A percentile compares a stretch with the other conserved stretches of the same genome.
These are phyloP conservation scores for Platichthys flesus DNA, from an alignment of 2,113 vertebrate species.

Conservation along the genomic window DNA sequence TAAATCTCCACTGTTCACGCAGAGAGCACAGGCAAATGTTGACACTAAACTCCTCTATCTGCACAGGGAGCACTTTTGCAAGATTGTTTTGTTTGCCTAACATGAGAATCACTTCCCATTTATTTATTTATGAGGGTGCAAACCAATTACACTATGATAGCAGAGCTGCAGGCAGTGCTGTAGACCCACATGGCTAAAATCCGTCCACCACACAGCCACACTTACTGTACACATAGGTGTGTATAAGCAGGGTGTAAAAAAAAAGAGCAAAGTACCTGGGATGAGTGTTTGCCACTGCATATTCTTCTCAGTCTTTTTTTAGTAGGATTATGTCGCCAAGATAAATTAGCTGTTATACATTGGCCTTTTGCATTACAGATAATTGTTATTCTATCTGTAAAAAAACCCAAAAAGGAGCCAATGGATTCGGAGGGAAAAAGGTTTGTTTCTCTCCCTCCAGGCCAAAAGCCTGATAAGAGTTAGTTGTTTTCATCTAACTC, in stretches of 20 bases:
- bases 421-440: conserved; percentile 46
- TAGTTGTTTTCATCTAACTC: conserved; percentile 51
- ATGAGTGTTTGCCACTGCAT: conserved; percentile 18
- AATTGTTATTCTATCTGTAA: conserved; percentile 14
- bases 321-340: conserved; percentile 5
- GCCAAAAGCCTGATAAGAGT: conserved; percentile 65
- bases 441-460: conserved; percentile 59
- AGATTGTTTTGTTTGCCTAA: conserved; percentile 82
- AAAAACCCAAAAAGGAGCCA: background rate
- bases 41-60: conserved; percentile 73
- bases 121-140: conserved; percentile 81
- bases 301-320: conserved; percentile 6
- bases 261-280: conserved; percentile 27
- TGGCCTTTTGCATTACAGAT: conserved; percentile 24
- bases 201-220: conserved; percentile 33
- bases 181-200: conserved; percentile 53
- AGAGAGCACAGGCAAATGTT: conserved; percentile 76
- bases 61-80: conserved; percentile 69
- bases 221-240: conserved; percentile 29
- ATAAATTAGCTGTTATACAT: conserved; percentile 22
- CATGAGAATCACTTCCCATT: conserved; percentile 77
- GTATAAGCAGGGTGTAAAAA: background rate
- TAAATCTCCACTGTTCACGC: conserved; percentile 60
- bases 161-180: conserved; percentile 66
- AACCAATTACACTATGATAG: conserved; percentile 79